Evolutionary conservation across 2,888 invertebrate species (phyloP).

Genomic region (Ectobius pallidus): DNA sequence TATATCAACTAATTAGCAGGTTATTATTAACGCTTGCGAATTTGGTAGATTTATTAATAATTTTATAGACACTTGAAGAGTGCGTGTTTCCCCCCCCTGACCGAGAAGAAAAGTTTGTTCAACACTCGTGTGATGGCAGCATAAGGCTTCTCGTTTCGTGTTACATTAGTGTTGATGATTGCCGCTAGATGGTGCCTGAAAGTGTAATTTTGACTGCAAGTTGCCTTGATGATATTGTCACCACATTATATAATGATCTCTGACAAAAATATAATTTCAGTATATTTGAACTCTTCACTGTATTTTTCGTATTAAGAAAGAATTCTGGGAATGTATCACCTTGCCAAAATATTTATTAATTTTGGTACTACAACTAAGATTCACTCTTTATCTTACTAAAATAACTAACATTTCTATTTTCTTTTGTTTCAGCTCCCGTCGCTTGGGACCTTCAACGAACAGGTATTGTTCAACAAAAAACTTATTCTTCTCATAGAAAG

Average conservation of each 20-base stretch:
- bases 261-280: no score
- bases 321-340: no score
- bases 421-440: conserved; percentile 53
- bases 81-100: not conserved
- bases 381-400: no score
- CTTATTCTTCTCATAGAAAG: no score
- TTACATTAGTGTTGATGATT: not conserved
- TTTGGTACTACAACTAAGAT: no score
- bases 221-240: no score
- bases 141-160: not conserved
- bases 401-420: conserved; percentile 25
- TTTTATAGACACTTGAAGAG: not conserved
- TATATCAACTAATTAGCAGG: not conserved
- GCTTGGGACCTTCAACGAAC: conserved; percentile 54
- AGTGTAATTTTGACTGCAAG: no score
- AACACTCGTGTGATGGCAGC: conserved; percentile 5
- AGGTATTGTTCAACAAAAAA: no score
- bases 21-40: conserved; percentile 1
- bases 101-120: not conserved
- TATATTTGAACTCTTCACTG: no score
- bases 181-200: conserved; percentile 12
- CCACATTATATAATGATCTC: no score
- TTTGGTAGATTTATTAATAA: conserved; percentile 1
- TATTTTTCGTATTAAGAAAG: no score
- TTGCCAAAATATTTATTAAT: no score